Evolutionary conservation across 92 coral and sea anemone species (phyloP).

Genomic region (Meandrina meandrites): DNA sequence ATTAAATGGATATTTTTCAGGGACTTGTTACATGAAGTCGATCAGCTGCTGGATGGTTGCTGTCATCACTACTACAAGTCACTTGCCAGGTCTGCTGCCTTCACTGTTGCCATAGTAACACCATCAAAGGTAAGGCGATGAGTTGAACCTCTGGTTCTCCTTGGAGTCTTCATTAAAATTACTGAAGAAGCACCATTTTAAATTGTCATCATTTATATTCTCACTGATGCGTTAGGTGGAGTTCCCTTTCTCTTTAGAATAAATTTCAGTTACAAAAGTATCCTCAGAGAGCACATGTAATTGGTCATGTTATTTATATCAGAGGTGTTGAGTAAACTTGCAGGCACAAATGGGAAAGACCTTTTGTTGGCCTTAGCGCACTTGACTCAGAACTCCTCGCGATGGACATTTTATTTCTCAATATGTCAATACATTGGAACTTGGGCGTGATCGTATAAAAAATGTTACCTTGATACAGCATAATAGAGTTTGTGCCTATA

Average conservation of each 20-base stretch:
- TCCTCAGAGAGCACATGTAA: not conserved
- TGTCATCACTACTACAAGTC: constrained; percentile 78
- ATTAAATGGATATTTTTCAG: constrained; percentile 18
- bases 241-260: no score
- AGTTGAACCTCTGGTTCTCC: not conserved
- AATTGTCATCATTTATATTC: no score
- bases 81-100: constrained; percentile 85
- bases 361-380: no score
- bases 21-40: constrained; percentile 32
- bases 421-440: not conserved
- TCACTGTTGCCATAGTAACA: constrained; percentile 70
- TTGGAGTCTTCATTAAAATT: not conserved
- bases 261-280: not conserved
- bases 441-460: no score
- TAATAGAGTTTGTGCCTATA: not conserved
- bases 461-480: no score
- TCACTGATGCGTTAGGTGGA: not conserved
- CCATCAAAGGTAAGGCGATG: constrained; percentile 84
- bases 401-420: not conserved
- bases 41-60: constrained; percentile 56
- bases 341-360: not conserved
- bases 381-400: not conserved
- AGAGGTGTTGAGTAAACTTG: not conserved
- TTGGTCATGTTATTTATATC: not conserved
- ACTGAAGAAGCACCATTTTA: not conserved